Conservation (phyloP, 2,113 vertebrate species). For the Phodopus roborovskii region DNA sequence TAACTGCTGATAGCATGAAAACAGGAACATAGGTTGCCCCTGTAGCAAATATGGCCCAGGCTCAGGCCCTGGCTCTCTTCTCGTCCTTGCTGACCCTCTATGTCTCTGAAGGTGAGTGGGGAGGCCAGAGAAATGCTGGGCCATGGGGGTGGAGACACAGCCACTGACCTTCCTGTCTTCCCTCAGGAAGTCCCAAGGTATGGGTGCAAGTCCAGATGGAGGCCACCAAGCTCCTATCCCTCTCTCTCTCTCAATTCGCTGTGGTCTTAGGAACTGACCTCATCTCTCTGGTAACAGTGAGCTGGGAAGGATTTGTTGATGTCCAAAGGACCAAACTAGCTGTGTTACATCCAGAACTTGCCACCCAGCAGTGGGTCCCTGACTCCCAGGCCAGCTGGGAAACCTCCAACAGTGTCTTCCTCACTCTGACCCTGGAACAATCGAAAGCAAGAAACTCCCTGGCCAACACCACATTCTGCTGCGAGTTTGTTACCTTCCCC, state of each 20-base stretch:
- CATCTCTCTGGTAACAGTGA: constrained; percentile 69
- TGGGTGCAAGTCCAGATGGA: constrained; percentile 68
- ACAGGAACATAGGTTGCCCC: neutral
- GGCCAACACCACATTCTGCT: constrained; percentile 68
- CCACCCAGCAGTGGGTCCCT: constrained; percentile 30
- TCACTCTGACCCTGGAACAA: constrained; percentile 29
- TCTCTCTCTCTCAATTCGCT: constrained; percentile 55
- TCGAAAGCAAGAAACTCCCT: neutral
- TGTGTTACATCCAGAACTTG: constrained; percentile 56
- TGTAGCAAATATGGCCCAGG: neutral
- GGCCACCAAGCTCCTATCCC: neutral
- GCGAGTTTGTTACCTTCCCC: constrained; percentile 68
- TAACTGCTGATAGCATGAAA: neutral
- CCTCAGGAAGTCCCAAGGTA: constrained; percentile 45
- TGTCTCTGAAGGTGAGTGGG: constrained; percentile 60
- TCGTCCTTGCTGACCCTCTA: constrained; percentile 38
- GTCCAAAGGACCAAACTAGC: constrained; percentile 30
- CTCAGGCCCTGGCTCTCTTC: neutral
- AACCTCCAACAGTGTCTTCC: constrained; percentile 47
- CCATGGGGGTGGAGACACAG: neutral
- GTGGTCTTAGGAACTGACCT: constrained; percentile 61
- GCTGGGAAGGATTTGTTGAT: neutral
- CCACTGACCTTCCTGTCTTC: neutral
- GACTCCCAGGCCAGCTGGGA: constrained; percentile 52
- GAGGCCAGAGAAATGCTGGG: neutral